A percentile compares a stretch with the other conserved stretches of the same genome.
Evolutionary conservation across 53 echinoderm and acorn worm genomes (phyloP).

Genomic region (Paracentrotus lividus): DNA sequence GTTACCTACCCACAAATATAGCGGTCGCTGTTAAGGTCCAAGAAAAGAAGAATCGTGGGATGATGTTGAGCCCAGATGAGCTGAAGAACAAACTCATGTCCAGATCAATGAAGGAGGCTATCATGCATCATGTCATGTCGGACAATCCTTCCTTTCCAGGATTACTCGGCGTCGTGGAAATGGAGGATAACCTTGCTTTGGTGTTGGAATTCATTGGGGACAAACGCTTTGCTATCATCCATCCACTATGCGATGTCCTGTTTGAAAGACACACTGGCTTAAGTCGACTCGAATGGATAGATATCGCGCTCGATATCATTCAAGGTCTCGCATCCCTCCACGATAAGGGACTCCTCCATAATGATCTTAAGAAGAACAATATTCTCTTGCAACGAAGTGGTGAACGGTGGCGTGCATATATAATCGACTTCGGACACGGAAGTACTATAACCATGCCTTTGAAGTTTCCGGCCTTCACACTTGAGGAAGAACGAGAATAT

Average conservation of each 20-base stretch:
- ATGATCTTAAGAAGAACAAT: slow-evolving; percentile 66
- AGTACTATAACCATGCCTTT: slow-evolving; percentile 62
- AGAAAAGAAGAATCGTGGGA: slow-evolving; percentile 24
- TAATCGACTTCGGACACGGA: slow-evolving; percentile 65
- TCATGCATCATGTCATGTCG: slow-evolving; percentile 67
- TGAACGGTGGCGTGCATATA: slow-evolving; percentile 62
- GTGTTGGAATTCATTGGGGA: slow-evolving; percentile 65
- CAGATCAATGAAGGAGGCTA: slow-evolving; percentile 58
- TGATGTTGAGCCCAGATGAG: not conserved
- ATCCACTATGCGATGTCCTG: slow-evolving; percentile 55
- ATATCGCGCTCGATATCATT: slow-evolving; percentile 63
- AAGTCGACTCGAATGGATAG: slow-evolving; percentile 56
- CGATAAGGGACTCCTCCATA: slow-evolving; percentile 69
- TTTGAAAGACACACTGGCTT: slow-evolving; percentile 27
- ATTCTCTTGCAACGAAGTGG: slow-evolving; percentile 55
- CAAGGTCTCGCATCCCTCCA: slow-evolving; percentile 61
- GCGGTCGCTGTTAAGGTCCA: slow-evolving; percentile 66
- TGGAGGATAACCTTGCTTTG: not conserved
- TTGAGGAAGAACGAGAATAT: slow-evolving; percentile 58
- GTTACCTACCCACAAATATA: slow-evolving; percentile 36
- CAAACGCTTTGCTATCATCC: not conserved
- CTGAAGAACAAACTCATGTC: slow-evolving; percentile 38
- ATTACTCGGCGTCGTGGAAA: slow-evolving; percentile 44
- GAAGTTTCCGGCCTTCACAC: slow-evolving; percentile 13
- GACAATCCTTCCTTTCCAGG: slow-evolving; percentile 54